phyloP scores from a whole-genome alignment of 2,113 vertebrate genomes.

The Cygnus buccinator region DNA sequence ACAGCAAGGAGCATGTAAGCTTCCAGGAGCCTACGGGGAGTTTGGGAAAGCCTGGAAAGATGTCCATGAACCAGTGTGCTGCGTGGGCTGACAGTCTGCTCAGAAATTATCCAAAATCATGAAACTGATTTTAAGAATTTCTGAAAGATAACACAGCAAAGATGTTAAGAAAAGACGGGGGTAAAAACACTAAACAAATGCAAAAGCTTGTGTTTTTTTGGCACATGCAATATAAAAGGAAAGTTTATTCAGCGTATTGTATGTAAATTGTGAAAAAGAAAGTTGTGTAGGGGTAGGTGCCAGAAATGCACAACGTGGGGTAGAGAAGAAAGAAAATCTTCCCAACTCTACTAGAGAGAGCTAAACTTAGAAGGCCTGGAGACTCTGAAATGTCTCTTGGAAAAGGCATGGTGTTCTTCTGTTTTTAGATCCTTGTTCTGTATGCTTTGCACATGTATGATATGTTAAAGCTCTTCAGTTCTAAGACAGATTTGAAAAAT shows the following conservation, averaged over 20 bases:
- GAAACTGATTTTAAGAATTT: not conserved
- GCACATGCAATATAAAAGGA: not conserved
- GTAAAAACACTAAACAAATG: not conserved
- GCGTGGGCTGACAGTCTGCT: not conserved
- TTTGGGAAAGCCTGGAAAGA: not conserved
- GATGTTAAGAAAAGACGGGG: not conserved
- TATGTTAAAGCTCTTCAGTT: not conserved
- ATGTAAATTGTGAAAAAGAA: not conserved
- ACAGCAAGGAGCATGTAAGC: not conserved
- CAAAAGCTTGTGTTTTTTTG: not conserved
- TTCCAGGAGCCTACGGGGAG: not conserved
- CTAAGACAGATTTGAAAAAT: slow-evolving; percentile 10
- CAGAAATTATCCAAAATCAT: not conserved
- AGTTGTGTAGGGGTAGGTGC: not conserved
- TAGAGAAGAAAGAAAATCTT: not conserved
- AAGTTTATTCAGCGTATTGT: not conserved
- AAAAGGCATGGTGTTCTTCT: not conserved
- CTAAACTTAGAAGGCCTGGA: slow-evolving; percentile 12
- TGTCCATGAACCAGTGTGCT: not conserved
- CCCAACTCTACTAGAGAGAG: not conserved
- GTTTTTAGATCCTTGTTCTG: not conserved
- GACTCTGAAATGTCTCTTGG: slow-evolving; percentile 1
- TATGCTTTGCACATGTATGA: not conserved
- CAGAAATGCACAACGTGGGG: not conserved
- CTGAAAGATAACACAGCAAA: accelerated